Conservation (phyloP, 92 coral and sea anemone species). For the Zoanthus gigantus region DNA sequence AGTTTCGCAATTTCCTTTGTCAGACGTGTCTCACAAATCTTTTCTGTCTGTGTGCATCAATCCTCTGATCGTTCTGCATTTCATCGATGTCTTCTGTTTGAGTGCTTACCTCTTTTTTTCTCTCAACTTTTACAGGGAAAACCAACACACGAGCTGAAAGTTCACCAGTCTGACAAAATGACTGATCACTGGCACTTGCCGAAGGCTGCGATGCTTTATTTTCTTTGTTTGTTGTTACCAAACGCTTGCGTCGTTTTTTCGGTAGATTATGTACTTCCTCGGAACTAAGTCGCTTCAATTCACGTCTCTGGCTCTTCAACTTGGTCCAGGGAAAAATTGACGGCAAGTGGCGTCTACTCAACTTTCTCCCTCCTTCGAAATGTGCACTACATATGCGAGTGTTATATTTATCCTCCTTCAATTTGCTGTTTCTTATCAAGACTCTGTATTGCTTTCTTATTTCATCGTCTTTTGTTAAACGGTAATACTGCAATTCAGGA, state of each 20-base stretch:
- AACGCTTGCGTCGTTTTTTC: slow-evolving; percentile 6
- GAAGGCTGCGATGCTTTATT: slow-evolving; percentile 4
- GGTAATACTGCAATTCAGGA: slow-evolving; percentile 42
- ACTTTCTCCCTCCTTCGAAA: slow-evolving; percentile 31
- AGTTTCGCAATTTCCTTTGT: too few species aligned
- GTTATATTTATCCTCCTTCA: slow-evolving; percentile 21
- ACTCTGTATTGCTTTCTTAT: slow-evolving; percentile 17
- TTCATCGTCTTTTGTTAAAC: slow-evolving; percentile 43
- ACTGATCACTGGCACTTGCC: neutral
- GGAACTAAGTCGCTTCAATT: neutral
- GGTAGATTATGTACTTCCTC: neutral
- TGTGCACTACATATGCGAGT: slow-evolving; percentile 27
- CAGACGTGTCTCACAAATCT: neutral
- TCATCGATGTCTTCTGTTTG: slow-evolving; percentile 15
- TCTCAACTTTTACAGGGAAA: slow-evolving; percentile 6
- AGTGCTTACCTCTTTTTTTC: neutral
- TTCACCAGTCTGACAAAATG: neutral
- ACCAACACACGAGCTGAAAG: slow-evolving; percentile 7
- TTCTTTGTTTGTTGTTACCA: neutral
- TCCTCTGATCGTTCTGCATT: slow-evolving; percentile 10
- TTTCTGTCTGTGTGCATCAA: slow-evolving; percentile 10
- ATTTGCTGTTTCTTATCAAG: slow-evolving; percentile 9
- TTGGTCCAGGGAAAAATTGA: slow-evolving; percentile 23
- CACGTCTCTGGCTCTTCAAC: neutral
- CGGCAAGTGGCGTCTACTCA: slow-evolving; percentile 15